These are phyloP conservation scores for Mus minutoides DNA, from an alignment of 2,797 vertebrate species.

Conservation along the genomic window DNA sequence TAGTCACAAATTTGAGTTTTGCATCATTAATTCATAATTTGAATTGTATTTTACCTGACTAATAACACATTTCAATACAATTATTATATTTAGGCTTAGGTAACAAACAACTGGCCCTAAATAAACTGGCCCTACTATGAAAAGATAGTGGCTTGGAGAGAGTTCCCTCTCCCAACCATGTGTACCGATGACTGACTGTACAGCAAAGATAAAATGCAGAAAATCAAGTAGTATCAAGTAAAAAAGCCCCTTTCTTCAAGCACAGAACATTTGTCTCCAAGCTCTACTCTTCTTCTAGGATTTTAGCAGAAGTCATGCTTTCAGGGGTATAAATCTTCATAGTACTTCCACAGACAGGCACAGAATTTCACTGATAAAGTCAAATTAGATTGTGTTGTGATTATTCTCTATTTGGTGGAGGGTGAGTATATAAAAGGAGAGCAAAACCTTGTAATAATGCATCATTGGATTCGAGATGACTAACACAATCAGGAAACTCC, in stretches of 20 bases:
- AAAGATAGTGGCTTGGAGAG: background rate
- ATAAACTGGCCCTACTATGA: background rate
- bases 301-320: background rate
- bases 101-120: constrained; percentile 31
- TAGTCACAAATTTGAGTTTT: background rate
- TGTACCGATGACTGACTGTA: background rate
- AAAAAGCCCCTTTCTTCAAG: background rate
- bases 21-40: background rate
- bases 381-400: background rate
- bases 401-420: background rate
- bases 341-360: background rate
- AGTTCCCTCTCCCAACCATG: background rate
- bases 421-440: background rate
- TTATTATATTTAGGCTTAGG: background rate
- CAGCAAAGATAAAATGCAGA: background rate
- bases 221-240: background rate
- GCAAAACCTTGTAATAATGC: background rate
- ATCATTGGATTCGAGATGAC: background rate
- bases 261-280: background rate
- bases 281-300: background rate
- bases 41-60: background rate
- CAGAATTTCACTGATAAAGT: background rate
- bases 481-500: background rate
- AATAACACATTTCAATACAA: constrained; percentile 8
- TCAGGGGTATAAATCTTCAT: background rate